Base-by-base conservation (phyloP, 2,113 vertebrate genomes). In the Limnothrissa miodon region DNA sequence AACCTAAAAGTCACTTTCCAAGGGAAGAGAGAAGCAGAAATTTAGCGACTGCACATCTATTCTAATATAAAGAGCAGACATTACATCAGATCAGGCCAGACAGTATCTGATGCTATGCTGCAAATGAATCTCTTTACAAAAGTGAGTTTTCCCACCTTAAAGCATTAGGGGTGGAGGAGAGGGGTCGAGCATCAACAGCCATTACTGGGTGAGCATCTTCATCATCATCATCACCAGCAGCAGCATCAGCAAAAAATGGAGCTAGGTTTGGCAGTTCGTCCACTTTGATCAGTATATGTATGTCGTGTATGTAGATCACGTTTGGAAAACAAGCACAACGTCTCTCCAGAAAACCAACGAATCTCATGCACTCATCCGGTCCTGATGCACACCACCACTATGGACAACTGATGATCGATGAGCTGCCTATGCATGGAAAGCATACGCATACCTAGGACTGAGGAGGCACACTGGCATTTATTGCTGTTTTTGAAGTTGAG, bases 401-500 rank as follows among this genome's bases (percentile, higher is more conserved):
- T 74, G 66, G 25, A 74, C 10, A 33, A 74, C 33, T 66, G 59
- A 33, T 66, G 11, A 29, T n/a, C 23, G 6, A 62, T 29, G 59
- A 29, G 59, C 59, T 62, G 59, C 59, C n/a, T 74, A 74, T 17
- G 25, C 66, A 74, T 36, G 66, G 11, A 36, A 74, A 74, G 66
- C 66, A 33, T 74, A 74, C 21, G 19, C 29, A 74, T 29, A 17
- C 80, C 51, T 36, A 80, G 70, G 45, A 81, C 70, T 84, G 46
- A 83, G 80, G 46, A 79, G 81, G 88, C 84, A 85, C 85, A 80
- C 45, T 82, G 87, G 86, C 87, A 78, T 87, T 81, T 82, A 48
- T 80, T 87, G 86, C 81, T 92, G 85, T 78, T 56, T 87, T 88
- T 45, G 83, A 70, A 87, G 85, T 62, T 78, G 85, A 90, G 80